Evolutionary conservation across 37 sponge, comb jelly and placozoan species (phyloP).

Genomic region (Mnemiopsis leidyi): DNA sequence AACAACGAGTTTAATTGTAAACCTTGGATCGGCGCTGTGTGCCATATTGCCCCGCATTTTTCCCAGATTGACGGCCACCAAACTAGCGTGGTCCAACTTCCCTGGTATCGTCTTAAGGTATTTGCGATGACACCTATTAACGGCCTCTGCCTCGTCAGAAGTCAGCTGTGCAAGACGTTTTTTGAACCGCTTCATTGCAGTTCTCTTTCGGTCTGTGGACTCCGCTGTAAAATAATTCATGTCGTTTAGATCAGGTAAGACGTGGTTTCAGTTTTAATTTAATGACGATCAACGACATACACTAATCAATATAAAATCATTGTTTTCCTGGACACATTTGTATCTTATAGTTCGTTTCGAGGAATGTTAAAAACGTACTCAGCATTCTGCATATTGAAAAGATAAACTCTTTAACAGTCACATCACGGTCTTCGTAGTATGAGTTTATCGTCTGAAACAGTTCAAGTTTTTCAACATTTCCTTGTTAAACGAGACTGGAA

Average conservation of each 20-base stretch:
- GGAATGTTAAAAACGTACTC: neutral
- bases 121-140: neutral
- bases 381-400: conserved; percentile 38
- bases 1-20: too few relatives aligned
- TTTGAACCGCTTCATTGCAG: neutral
- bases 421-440: neutral
- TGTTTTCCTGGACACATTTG: too few relatives aligned
- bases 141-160: neutral
- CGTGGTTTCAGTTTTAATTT: too few relatives aligned
- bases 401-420: conserved; percentile 9
- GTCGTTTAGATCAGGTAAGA: neutral
- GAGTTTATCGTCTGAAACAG: conserved; percentile 47
- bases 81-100: conserved; percentile 64
- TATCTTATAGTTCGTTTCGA: too few relatives aligned
- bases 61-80: conserved; percentile 23
- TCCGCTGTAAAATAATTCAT: neutral
- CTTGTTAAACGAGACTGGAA: too few relatives aligned
- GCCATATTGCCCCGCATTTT: too few relatives aligned
- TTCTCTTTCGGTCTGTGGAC: conserved; percentile 40
- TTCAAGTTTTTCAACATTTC: too few relatives aligned
- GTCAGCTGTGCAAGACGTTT: neutral
- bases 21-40: too few relatives aligned
- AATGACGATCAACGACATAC: too few relatives aligned
- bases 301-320: too few relatives aligned
- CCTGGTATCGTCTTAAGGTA: conserved; percentile 36